These are phyloP conservation scores for Platycheirus rosarum DNA, from an alignment of 2,888 invertebrate species.

Conservation along the genomic window DNA sequence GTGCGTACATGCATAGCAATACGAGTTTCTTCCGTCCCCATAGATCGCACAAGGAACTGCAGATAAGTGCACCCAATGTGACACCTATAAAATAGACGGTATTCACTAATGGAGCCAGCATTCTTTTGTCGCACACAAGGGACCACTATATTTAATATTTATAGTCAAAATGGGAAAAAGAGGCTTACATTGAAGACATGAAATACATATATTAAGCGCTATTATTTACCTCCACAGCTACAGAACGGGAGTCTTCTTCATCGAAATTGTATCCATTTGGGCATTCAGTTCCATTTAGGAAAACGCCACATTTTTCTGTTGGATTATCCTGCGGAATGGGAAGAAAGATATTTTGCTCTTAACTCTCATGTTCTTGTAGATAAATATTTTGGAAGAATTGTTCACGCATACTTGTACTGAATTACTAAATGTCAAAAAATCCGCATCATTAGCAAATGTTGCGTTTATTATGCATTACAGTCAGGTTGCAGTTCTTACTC, in stretches of 20 bases:
- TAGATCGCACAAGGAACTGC: conserved; percentile 81
- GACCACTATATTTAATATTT: conserved; percentile 78
- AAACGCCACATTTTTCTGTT: conserved; percentile 51
- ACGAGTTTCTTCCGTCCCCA: conserved; percentile 82
- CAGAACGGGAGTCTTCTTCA: conserved; percentile 74
- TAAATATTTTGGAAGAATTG: too few species aligned
- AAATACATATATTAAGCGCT: background rate
- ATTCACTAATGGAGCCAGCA: conserved; percentile 79
- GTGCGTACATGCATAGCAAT: conserved; percentile 81
- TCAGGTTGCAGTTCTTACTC: too few species aligned
- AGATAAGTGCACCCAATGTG: conserved; percentile 81
- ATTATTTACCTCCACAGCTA: conserved; percentile 72
- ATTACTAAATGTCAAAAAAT: too few species aligned
- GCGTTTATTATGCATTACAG: too few species aligned
- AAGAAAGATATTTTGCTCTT: too few species aligned
- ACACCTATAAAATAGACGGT: conserved; percentile 82
- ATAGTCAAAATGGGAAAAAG: background rate
- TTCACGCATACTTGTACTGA: too few species aligned
- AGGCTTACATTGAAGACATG: background rate
- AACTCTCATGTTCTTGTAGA: too few species aligned
- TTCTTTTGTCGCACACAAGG: conserved; percentile 81
- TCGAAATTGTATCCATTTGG: conserved; percentile 77
- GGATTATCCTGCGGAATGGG: conserved; percentile 55
- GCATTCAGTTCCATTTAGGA: conserved; percentile 74
- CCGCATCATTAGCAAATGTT: too few species aligned